Evolutionary conservation across 1,140 invertebrate genomes (phyloP).

Genomic region (Drosophila funebris): DNA sequence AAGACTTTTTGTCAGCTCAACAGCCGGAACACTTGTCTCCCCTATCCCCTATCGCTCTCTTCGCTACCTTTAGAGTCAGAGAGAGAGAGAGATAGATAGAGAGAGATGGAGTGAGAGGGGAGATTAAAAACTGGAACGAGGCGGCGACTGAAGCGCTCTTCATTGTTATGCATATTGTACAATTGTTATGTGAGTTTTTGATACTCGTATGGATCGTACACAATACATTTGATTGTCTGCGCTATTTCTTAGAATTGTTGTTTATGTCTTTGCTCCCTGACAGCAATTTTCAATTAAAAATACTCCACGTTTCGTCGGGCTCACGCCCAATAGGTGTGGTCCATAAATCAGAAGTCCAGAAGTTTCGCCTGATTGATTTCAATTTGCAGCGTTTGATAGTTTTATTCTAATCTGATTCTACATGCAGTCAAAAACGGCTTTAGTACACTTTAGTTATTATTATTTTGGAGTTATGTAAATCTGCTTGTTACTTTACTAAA

Average conservation of each 20-base stretch:
- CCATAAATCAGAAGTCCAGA: neutral
- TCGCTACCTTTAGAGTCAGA: neutral
- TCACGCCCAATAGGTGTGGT: constrained; percentile 43
- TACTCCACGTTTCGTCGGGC: constrained; percentile 18
- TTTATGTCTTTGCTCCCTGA: constrained; percentile 73
- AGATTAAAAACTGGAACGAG: constrained; percentile 54
- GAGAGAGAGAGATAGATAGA: too few species aligned
- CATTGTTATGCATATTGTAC: constrained; percentile 80
- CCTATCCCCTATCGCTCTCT: neutral
- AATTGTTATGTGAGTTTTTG: constrained; percentile 69
- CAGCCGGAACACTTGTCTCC: constrained; percentile 72
- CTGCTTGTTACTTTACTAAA: too few species aligned
- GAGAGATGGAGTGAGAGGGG: neutral
- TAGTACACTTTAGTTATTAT: neutral
- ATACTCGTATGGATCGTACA: constrained; percentile 18
- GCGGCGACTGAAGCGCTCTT: constrained; percentile 38
- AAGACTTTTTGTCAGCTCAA: constrained; percentile 45
- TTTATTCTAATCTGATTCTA: too few species aligned
- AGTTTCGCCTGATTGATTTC: constrained; percentile 19
- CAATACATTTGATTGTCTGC: constrained; percentile 64
- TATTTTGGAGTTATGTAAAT: constrained; percentile 10
- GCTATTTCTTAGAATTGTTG: constrained; percentile 68
- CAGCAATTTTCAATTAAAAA: constrained; percentile 76
- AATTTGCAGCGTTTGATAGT: too few species aligned
- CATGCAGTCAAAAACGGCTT: too few species aligned